phyloP scores from a whole-genome alignment of 2,113 vertebrate genomes.

The Protomyctophum bolini region DNA sequence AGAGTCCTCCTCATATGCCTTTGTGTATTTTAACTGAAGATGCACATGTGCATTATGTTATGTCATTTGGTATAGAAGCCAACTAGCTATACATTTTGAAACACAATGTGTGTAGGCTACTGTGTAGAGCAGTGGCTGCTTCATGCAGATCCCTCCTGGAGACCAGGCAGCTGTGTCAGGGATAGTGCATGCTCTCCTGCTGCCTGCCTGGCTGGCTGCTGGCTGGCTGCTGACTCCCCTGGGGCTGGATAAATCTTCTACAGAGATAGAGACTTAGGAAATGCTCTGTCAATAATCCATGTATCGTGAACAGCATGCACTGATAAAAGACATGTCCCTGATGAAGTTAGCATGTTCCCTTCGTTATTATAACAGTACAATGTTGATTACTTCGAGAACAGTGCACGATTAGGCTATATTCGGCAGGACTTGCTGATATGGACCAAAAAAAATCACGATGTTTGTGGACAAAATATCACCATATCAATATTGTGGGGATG shows the following conservation, averaged over 20 bases:
- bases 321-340: conserved; percentile 34
- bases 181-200: conserved; percentile 44
- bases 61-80: conserved; percentile 4
- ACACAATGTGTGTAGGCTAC: conserved; percentile 38
- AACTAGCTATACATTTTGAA: conserved; percentile 37
- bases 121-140: conserved; percentile 43
- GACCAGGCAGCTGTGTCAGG: conserved; percentile 62
- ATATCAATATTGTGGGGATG: too few relatives aligned
- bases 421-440: too few relatives aligned
- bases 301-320: conserved; percentile 23
- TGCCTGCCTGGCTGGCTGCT: conserved; percentile 46
- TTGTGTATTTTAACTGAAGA: conserved; percentile 25
- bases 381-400: too few relatives aligned
- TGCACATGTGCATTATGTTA: conserved; percentile 29
- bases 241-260: conserved; percentile 59
- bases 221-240: conserved; percentile 13
- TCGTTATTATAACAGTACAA: not conserved
- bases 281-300: conserved; percentile 43
- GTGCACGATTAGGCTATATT: too few relatives aligned
- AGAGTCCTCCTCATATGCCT: conserved; percentile 3
- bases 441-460: too few relatives aligned
- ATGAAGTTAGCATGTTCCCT: conserved; percentile 2
- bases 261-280: conserved; percentile 63
- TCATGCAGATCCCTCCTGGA: conserved; percentile 54
- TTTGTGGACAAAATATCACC: too few relatives aligned